Conservation (phyloP, 2,113 vertebrate species). For the Hypanus sabinus region DNA sequence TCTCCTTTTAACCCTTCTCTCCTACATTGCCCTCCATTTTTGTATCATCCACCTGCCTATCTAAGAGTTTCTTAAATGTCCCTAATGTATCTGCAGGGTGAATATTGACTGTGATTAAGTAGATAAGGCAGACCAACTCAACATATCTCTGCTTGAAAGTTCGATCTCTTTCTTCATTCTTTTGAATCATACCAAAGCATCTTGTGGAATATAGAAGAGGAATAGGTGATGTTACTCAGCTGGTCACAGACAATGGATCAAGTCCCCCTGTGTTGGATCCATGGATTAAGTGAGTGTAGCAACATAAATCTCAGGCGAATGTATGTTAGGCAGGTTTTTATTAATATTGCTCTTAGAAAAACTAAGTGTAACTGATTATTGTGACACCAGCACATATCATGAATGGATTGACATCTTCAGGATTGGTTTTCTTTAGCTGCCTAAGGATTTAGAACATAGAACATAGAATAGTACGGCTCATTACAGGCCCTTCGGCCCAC, state of each 20-base stretch:
- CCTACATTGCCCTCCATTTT: no score
- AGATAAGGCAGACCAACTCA: neutral
- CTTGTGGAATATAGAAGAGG: neutral
- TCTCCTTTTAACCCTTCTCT: no score
- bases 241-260: neutral
- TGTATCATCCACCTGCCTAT: no score
- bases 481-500: no score
- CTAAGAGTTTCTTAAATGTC: no score
- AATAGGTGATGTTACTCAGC: neutral
- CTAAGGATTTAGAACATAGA: no score
- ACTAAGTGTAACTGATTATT: neutral
- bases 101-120: no score
- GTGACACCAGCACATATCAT: neutral
- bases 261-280: neutral
- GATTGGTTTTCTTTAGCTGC: neutral
- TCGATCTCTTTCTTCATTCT: neutral
- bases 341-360: neutral
- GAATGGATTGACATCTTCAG: neutral
- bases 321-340: neutral
- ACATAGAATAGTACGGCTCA: no score
- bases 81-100: no score
- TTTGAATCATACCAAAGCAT: neutral
- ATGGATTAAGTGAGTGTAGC: neutral
- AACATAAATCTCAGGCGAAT: neutral
- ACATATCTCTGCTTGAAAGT: neutral